Evolutionary conservation across 2,888 invertebrate genomes (phyloP), one percentile per base, ranked within the genome.

Genomic region (Drosophila sordidula): DNA sequence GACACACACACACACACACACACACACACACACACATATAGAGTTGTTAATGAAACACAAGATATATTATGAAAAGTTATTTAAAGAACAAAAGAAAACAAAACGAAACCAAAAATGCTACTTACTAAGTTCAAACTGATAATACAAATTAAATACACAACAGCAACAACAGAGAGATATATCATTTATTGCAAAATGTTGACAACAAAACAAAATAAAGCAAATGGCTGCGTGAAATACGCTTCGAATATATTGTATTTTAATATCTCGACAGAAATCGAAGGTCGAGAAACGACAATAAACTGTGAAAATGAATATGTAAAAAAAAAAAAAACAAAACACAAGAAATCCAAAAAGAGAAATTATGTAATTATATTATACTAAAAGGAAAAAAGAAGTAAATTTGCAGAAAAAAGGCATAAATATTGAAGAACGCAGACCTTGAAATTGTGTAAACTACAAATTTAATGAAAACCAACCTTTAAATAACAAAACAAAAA

Each of bases 211-310:
- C 77, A 70, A 64, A 65, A 74, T 55, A 62, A 61, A 77, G 67
- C 65, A 65, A 76, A 75, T 64, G 72, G 74, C 61, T 81, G 79
- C 75, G 79, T 75, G 58, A 78, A 68, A 78, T 49, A 70, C 74
- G 79, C 74, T 76, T 79, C 62, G 62, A 77, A 70, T 81, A 87
- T 86, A 90, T 90, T 89, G 87, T 91, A 91, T 90, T 90, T 92
- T 90, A 86, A 86, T 86, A 91, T 92, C 92, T 91, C 91, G 91
- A 90, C 91, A 89, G 83, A 90, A 91, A 90, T 90, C 90, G 90
- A 90, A 89, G 76, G 92, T 92, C 92, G 92, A 92, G 92, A 92
- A 91, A 90, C 91, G 92, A 92, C 92, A 92, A 92, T 92, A 92
- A 92, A 92, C 91, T 92, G 92, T 92, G 92, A 92, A 91, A 91